Conservation (phyloP, 2,888 invertebrate genomes). For the Melanargia galathea region DNA sequence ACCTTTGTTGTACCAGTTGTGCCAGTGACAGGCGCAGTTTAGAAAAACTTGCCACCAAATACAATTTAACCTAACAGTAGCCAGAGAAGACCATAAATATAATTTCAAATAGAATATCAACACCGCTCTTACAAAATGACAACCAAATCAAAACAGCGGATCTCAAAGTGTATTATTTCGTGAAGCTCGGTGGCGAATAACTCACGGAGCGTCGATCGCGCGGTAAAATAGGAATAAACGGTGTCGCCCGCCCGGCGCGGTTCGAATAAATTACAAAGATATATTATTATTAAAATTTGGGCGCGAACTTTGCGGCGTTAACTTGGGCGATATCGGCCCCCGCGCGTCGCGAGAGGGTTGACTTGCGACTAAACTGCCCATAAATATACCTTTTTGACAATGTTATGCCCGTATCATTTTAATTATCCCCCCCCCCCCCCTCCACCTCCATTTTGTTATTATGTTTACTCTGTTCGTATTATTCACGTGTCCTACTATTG, state of each 20-base stretch:
- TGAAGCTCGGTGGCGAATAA: slow-evolving; percentile 33
- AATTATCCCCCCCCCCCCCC: slow-evolving; percentile 12
- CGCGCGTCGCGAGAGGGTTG: slow-evolving; percentile 34
- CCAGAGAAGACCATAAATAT: not conserved
- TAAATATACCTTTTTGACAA: slow-evolving; percentile 38
- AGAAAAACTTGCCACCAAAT: too few species aligned
- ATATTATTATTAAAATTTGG: slow-evolving; percentile 81
- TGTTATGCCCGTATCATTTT: slow-evolving; percentile 33
- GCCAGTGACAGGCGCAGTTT: too few species aligned
- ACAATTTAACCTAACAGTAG: too few species aligned
- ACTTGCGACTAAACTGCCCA: slow-evolving; percentile 35
- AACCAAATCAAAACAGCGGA: slow-evolving; percentile 15
- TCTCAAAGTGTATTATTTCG: slow-evolving; percentile 18
- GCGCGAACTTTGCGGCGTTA: slow-evolving; percentile 72
- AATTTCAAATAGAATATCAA: not conserved
- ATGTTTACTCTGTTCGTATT: slow-evolving; percentile 1
- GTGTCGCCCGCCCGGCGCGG: slow-evolving; percentile 59
- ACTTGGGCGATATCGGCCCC: slow-evolving; percentile 49
- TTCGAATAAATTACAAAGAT: slow-evolving; percentile 80
- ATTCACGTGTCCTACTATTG: too few species aligned
- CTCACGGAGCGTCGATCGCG: slow-evolving; percentile 46
- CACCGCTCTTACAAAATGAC: too few species aligned
- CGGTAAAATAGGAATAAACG: slow-evolving; percentile 56
- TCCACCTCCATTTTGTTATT: not conserved
- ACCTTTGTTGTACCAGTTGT: too few species aligned